These are phyloP conservation scores for Catamblyrhynchus diadema DNA, from an alignment of 2,797 vertebrate genomes.

Conservation along the genomic window DNA sequence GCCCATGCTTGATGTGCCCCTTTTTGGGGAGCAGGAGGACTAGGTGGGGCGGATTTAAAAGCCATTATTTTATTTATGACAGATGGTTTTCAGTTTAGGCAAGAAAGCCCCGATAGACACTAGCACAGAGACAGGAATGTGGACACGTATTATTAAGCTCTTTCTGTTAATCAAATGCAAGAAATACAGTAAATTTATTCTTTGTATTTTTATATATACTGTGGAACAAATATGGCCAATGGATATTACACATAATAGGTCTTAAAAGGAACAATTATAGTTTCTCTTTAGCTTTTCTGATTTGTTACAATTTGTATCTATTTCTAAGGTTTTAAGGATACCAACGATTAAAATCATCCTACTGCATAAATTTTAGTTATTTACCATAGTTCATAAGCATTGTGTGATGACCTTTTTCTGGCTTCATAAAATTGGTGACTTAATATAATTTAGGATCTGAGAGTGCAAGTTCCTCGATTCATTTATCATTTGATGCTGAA, in stretches of 20 bases:
- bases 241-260: neutral
- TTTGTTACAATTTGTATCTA: constrained; percentile 30
- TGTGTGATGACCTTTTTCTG: constrained; percentile 47
- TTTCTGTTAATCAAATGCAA: constrained; percentile 25
- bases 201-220: no score
- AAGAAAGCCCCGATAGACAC: neutral
- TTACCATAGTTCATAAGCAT: constrained; percentile 46
- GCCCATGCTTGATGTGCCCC: neutral
- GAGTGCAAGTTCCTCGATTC: constrained; percentile 21
- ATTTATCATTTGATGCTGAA: constrained; percentile 56
- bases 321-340: constrained; percentile 12
- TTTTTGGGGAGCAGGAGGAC: constrained; percentile 3
- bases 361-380: constrained; percentile 43
- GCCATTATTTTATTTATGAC: neutral
- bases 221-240: neutral
- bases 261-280: neutral
- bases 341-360: constrained; percentile 21
- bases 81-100: constrained; percentile 30
- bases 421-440: constrained; percentile 51
- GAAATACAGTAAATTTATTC: neutral
- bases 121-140: neutral
- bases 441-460: constrained; percentile 56
- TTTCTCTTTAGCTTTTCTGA: constrained; percentile 28
- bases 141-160: neutral
- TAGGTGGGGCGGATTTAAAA: neutral